Percentiles rank a stretch among this genome's conserved stretches.
These are phyloP conservation scores for Caenorhabditis panamensis DNA, from an alignment of 2,888 invertebrate genomes.

Conservation along the genomic window DNA sequence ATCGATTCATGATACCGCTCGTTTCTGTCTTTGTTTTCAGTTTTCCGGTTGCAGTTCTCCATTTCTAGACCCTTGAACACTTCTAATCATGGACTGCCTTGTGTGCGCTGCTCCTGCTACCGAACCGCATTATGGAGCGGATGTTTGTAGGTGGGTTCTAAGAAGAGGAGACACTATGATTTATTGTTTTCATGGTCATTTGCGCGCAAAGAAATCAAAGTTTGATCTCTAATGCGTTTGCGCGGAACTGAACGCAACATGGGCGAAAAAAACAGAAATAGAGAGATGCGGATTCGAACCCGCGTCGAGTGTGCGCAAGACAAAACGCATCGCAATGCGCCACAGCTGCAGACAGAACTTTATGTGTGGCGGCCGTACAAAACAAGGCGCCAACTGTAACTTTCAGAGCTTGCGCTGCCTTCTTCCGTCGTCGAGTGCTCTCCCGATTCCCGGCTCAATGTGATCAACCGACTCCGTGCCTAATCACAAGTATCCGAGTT, in stretches of 20 bases:
- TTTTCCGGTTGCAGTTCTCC: background rate
- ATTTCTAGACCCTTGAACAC: no score
- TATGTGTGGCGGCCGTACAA: no score
- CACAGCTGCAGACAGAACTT: no score
- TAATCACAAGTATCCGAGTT: conserved; percentile 41
- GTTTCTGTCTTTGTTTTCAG: background rate
- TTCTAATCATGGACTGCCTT: conserved; percentile 35
- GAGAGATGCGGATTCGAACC: no score
- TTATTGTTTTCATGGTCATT: no score
- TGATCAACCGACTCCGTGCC: conserved; percentile 22
- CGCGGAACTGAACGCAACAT: no score
- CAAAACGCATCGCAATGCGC: no score
- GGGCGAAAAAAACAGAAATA: no score
- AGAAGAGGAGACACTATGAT: background rate
- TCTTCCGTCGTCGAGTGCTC: conserved; percentile 52
- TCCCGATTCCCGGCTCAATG: conserved; percentile 36
- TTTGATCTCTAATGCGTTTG: no score
- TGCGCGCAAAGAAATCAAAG: no score
- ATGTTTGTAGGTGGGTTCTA: conserved; percentile 47
- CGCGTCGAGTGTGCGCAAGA: no score
- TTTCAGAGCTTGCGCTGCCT: conserved; percentile 54
- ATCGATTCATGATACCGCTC: conserved; percentile 38
- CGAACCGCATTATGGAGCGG: conserved; percentile 54
- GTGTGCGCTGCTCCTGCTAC: conserved; percentile 32
- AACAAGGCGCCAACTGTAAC: no score